Conservation (phyloP, 2,888 invertebrate genomes). For the Eupithecia dodoneata region DNA sequence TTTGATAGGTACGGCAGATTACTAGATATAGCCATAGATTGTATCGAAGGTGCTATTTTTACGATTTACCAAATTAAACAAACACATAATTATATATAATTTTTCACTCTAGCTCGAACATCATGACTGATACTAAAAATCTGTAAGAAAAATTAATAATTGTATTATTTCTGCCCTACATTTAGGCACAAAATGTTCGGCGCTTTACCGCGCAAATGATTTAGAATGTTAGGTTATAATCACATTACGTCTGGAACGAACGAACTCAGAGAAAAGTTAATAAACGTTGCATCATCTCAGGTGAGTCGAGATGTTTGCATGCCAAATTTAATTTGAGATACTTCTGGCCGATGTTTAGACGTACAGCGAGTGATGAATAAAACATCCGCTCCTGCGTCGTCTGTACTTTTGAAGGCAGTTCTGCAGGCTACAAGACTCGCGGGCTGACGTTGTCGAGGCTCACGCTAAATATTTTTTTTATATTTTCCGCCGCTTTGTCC, state of each 20-base stretch:
- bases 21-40: no score
- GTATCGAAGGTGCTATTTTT: no score
- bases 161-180: no score
- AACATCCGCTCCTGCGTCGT: conserved; percentile 69
- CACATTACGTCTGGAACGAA: not conserved
- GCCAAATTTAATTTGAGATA: conserved; percentile 78
- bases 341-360: conserved; percentile 72
- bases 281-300: conserved; percentile 29
- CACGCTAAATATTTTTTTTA: not conserved
- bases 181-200: no score
- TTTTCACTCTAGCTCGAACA: no score
- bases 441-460: not conserved
- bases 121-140: no score
- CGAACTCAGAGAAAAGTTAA: conserved; percentile 13
- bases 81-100: no score
- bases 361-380: conserved; percentile 78
- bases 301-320: conserved; percentile 68
- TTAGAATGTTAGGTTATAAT: not conserved
- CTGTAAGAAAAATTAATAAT: no score
- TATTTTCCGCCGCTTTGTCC: not conserved
- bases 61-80: no score
- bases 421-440: conserved; percentile 52
- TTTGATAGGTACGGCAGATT: no score
- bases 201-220: no score
- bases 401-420: conserved; percentile 63